Evolutionary conservation across 2,888 invertebrate species (phyloP).

Genomic region (Cynaeus angustus): DNA sequence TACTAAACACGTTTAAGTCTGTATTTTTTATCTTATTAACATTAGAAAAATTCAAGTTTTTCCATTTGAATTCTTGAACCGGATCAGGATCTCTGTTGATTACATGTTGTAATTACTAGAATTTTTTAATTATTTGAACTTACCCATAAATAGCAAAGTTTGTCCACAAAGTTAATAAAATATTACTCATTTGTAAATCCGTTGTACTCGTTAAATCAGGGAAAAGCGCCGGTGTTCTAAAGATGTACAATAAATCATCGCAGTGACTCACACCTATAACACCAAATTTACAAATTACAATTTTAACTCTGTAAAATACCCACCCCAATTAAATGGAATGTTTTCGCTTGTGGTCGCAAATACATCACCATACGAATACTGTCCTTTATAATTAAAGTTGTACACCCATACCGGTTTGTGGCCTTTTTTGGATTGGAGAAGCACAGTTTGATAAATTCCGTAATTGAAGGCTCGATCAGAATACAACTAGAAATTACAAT

Average conservation of each 20-base stretch:
- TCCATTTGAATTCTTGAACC: constrained; percentile 45
- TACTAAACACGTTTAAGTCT: constrained; percentile 56
- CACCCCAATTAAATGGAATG: constrained; percentile 65
- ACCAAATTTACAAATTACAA: background rate
- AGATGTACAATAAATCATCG: constrained; percentile 74
- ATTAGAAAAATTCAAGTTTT: constrained; percentile 36
- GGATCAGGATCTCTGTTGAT: constrained; percentile 58
- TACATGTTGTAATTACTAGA: background rate
- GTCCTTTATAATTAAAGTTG: constrained; percentile 72
- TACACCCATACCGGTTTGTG: constrained; percentile 72
- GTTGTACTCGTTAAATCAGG: constrained; percentile 65
- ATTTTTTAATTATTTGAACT: background rate
- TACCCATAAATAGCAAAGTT: constrained; percentile 73
- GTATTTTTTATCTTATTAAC: constrained; percentile 48
- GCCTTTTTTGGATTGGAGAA: constrained; percentile 63
- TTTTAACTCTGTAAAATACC: constrained; percentile 12
- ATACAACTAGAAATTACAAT: constrained; percentile 68
- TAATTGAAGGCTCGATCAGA: constrained; percentile 73
- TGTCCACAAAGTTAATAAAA: constrained; percentile 70
- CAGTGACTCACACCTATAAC: constrained; percentile 71
- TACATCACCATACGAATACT: constrained; percentile 69
- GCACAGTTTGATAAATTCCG: constrained; percentile 69
- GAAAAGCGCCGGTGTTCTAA: constrained; percentile 71
- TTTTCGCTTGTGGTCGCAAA: constrained; percentile 68
- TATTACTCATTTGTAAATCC: constrained; percentile 67